A percentile compares a stretch with the other conserved stretches of the same genome.
phyloP scores from a whole-genome alignment of 1,140 invertebrate genomes.

The Neotoxoptera formosana region DNA sequence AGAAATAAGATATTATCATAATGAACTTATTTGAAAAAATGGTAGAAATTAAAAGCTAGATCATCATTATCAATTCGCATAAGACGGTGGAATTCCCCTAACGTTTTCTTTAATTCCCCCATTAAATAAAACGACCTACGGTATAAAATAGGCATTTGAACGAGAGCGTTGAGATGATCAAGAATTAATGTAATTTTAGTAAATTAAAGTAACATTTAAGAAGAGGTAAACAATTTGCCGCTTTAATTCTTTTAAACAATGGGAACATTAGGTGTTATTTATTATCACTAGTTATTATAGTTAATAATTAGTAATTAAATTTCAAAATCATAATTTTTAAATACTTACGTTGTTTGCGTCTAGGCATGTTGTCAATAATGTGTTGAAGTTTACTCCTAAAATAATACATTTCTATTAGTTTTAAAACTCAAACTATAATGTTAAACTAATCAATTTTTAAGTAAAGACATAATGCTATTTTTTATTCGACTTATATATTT shows the following conservation, averaged over 20 bases:
- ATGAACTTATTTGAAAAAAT: neutral
- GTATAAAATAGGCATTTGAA: neutral
- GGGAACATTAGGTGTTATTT: neutral
- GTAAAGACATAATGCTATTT: too few relatives aligned
- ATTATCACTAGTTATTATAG: neutral
- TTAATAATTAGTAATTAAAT: neutral
- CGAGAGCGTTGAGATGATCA: neutral
- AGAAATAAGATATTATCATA: too few relatives aligned
- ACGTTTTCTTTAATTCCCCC: neutral
- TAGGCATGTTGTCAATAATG: conserved; percentile 42
- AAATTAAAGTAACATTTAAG: neutral
- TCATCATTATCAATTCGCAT: neutral
- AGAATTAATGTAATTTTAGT: neutral
- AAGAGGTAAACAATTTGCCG: neutral
- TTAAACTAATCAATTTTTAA: too few relatives aligned
- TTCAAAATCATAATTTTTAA: neutral
- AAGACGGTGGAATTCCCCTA: neutral
- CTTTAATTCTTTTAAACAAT: neutral
- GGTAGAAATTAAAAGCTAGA: neutral
- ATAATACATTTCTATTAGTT: neutral
- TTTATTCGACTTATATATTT: too few relatives aligned
- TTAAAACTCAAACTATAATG: neutral
- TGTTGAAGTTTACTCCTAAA: conserved; percentile 19
- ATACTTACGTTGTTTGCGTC: conserved; percentile 56
- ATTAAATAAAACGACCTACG: neutral